Conservation (phyloP, 2,113 vertebrate species). For the Callospermophilus lateralis region DNA sequence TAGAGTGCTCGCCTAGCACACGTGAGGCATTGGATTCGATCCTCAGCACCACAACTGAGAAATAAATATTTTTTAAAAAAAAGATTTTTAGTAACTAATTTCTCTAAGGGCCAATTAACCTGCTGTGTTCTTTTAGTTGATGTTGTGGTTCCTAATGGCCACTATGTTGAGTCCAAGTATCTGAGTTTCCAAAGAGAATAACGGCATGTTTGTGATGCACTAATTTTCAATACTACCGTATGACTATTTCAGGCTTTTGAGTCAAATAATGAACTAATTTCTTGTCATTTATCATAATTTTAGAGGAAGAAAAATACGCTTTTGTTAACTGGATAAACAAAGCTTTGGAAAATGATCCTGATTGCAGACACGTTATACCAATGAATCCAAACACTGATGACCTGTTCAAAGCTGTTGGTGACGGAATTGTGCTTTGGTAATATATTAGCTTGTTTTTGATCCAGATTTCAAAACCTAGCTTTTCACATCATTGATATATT, state of each 20-base stretch:
- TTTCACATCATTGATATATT: neutral
- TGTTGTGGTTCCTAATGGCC: neutral
- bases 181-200: constrained; percentile 21
- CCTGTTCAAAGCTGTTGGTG: constrained; percentile 93
- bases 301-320: constrained; percentile 97
- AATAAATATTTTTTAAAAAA: no score
- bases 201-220: neutral
- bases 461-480: neutral
- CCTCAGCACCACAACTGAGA: no score
- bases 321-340: constrained; percentile 98
- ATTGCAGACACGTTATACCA: constrained; percentile 93
- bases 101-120: neutral
- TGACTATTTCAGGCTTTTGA: constrained; percentile 1
- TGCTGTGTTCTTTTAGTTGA: constrained; percentile 1
- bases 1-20: no score
- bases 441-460: constrained; percentile 65
- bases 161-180: neutral
- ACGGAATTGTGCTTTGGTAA: constrained; percentile 96
- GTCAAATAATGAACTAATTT: constrained; percentile 61
- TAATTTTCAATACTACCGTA: neutral
- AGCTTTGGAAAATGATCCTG: constrained; percentile 93
- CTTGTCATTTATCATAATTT: constrained; percentile 66
- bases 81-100: neutral
- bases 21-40: no score
- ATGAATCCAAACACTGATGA: constrained; percentile 94